Evolutionary conservation across 2,888 invertebrate genomes (phyloP).

Genomic region (Arctia plantaginis): DNA sequence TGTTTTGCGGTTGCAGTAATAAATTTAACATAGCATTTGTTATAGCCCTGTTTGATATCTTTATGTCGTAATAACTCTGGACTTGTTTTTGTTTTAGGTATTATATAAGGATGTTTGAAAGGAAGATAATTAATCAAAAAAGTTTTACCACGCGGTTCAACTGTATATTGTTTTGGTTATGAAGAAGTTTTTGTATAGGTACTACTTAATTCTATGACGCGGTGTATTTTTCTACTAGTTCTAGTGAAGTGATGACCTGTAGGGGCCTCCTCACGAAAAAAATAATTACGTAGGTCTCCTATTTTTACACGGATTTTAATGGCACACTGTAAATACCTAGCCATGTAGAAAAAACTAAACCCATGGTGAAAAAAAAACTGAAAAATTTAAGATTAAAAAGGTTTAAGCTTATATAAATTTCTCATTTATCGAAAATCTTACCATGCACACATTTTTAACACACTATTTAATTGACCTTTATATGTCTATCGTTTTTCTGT

Average conservation of each 20-base stretch:
- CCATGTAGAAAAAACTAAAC: too few relatives aligned
- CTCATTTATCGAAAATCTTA: too few relatives aligned
- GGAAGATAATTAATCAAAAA: not conserved
- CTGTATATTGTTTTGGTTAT: too few relatives aligned
- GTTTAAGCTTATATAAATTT: too few relatives aligned
- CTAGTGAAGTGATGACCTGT: too few relatives aligned
- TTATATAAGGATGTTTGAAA: conserved; percentile 3
- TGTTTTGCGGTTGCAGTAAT: conserved; percentile 46
- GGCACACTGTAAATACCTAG: not conserved
- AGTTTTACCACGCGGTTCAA: not conserved
- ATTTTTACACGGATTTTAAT: not conserved
- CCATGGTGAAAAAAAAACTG: too few relatives aligned
- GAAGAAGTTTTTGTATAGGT: not conserved
- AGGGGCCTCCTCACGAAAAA: too few relatives aligned
- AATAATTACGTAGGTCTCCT: not conserved
- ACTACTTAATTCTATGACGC: not conserved
- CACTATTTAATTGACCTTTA: too few relatives aligned
- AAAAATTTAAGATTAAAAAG: too few relatives aligned
- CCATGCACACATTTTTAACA: too few relatives aligned
- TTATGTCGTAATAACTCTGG: conserved; percentile 28
- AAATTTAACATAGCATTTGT: conserved; percentile 20
- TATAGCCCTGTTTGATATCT: conserved; percentile 14
- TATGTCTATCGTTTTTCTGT: too few relatives aligned
- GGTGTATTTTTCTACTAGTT: not conserved
- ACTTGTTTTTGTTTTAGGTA: conserved; percentile 7